A percentile compares a stretch with the other conserved stretches of the same genome.
Evolutionary conservation across 2,888 invertebrate genomes (phyloP).

Genomic region (Drosophila bunnanda): DNA sequence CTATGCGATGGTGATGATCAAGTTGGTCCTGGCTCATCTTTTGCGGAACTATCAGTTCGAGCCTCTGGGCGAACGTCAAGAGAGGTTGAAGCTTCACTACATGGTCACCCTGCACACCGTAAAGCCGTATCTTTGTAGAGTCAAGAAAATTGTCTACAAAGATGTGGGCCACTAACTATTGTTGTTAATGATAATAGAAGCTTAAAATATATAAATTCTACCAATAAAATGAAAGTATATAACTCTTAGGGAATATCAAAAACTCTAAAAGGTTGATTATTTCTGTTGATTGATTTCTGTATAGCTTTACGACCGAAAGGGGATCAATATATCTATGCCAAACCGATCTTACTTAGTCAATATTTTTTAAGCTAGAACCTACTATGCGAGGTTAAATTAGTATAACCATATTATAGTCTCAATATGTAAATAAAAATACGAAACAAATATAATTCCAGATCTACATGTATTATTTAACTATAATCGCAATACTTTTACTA

Average conservation of each 20-base stretch:
- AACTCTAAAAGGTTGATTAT: no score
- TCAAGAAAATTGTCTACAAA: conserved; percentile 42
- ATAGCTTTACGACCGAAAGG: no score
- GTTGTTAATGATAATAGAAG: not conserved
- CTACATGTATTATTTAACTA: not conserved
- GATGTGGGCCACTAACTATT: not conserved
- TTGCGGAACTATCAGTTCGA: conserved; percentile 60
- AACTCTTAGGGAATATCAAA: no score
- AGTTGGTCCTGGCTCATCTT: conserved; percentile 61
- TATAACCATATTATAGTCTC: no score
- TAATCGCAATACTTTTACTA: not conserved
- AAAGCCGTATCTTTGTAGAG: conserved; percentile 55
- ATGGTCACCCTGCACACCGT: conserved; percentile 66
- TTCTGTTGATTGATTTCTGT: no score
- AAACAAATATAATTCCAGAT: not conserved
- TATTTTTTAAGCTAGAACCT: not conserved
- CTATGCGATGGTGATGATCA: conserved; percentile 71
- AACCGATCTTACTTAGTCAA: no score
- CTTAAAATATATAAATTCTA: not conserved
- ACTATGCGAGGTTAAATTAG: not conserved
- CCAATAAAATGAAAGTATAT: not conserved
- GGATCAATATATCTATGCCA: no score
- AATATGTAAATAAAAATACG: not conserved
- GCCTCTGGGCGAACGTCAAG: conserved; percentile 55
- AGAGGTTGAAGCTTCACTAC: conserved; percentile 52